A percentile compares a stretch with the other conserved stretches of the same genome.
Conservation (phyloP, 1,140 invertebrate genomes). For the Lepidurus apus region DNA sequence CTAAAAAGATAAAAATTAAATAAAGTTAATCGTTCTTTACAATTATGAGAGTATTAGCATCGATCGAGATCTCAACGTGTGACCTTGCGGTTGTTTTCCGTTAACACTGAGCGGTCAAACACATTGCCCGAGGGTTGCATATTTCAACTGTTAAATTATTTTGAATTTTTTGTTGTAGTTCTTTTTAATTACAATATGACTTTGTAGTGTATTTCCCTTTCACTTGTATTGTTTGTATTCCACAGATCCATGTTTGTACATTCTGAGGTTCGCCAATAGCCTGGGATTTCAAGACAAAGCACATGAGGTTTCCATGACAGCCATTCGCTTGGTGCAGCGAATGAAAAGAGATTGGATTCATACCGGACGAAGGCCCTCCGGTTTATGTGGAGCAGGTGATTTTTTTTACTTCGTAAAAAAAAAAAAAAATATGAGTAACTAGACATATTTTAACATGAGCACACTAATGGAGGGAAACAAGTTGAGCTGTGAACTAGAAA, state of each 20-base stretch:
- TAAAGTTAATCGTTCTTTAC: too few relatives aligned
- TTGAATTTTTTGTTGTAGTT: too few relatives aligned
- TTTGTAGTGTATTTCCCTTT: not conserved
- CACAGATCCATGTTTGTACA: conserved; percentile 90
- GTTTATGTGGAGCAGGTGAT: conserved; percentile 88
- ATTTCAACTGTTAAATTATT: too few relatives aligned
- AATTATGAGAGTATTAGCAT: too few relatives aligned
- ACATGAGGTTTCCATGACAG: conserved; percentile 91
- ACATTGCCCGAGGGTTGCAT: too few relatives aligned
- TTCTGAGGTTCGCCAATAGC: conserved; percentile 88
- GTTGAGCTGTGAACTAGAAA: not conserved
- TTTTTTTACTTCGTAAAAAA: too few relatives aligned
- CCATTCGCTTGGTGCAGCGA: conserved; percentile 82
- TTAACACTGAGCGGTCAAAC: too few relatives aligned
- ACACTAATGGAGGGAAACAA: not conserved
- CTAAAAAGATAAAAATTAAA: too few relatives aligned
- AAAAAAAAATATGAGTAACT: too few relatives aligned
- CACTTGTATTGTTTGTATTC: conserved; percentile 37
- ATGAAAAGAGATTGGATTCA: conserved; percentile 99
- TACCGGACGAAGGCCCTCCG: conserved; percentile 89
- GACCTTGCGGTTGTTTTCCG: too few relatives aligned
- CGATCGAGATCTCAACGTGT: too few relatives aligned
- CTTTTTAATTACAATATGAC: too few relatives aligned
- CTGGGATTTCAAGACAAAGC: conserved; percentile 87
- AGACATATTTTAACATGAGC: not conserved